These are phyloP conservation scores for Haliclona indistincta DNA, from an alignment of 37 sponge, comb jelly and placozoan species.

Conservation along the genomic window DNA sequence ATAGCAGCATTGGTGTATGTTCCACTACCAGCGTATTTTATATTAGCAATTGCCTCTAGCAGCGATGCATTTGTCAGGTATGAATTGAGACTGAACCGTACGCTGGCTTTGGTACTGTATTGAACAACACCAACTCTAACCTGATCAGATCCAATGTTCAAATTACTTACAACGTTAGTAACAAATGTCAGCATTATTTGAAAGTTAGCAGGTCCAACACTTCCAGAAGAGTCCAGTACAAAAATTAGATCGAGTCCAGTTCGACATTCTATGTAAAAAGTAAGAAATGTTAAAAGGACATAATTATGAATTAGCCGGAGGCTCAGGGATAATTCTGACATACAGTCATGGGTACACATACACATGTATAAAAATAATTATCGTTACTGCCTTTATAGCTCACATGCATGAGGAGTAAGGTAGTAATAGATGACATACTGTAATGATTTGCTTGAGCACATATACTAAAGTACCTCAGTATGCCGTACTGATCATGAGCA, in stretches of 20 bases:
- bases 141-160: neutral
- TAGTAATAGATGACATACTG: no score
- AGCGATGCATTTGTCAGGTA: neutral
- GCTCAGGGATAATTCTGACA: no score
- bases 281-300: no score
- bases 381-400: no score
- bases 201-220: conserved; percentile 18
- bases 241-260: conserved; percentile 31
- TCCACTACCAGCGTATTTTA: conserved; percentile 11
- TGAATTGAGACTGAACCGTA: neutral
- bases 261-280: conserved; percentile 56
- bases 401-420: no score
- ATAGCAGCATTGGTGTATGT: conserved; percentile 20
- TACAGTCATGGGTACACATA: no score
- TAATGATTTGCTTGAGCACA: no score
- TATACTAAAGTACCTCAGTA: no score
- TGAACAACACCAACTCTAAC: conserved; percentile 6
- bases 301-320: no score
- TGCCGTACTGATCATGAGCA: no score
- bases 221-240: conserved; percentile 22
- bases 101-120: neutral
- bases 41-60: neutral
- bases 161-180: neutral
- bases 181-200: neutral
- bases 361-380: no score